Percentiles rank a stretch among this genome's conserved stretches.
Conservation (phyloP, 2,797 vertebrate species). For the Anomalospiza imberbis region DNA sequence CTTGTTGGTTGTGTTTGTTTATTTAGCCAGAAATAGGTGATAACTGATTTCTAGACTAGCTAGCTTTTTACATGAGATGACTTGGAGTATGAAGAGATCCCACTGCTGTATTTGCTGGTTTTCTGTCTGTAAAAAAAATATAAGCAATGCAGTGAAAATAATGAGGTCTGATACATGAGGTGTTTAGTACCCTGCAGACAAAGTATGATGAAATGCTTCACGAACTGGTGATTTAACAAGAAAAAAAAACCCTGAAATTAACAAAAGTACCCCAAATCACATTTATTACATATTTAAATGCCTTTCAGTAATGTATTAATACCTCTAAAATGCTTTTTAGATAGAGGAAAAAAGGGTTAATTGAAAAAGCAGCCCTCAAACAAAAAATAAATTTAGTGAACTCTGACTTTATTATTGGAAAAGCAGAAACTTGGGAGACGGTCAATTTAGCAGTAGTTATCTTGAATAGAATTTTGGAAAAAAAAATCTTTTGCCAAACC, state of each 20-base stretch:
- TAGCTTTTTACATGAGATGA: neutral
- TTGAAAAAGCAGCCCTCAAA: neutral
- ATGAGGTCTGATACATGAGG: neutral
- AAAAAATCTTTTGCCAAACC: neutral
- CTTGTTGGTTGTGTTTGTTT: neutral
- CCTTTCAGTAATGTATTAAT: neutral
- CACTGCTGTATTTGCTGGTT: neutral
- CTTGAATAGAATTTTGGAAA: neutral
- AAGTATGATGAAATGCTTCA: neutral
- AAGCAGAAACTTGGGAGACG: neutral
- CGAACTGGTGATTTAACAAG: neutral
- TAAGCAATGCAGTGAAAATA: neutral
- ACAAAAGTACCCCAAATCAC: neutral
- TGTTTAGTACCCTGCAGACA: neutral
- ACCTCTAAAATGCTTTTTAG: neutral
- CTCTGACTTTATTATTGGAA: neutral
- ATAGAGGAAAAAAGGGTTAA: neutral
- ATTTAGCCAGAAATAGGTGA: neutral
- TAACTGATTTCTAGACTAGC: neutral
- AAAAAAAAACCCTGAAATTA: neutral
- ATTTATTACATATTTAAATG: neutral
- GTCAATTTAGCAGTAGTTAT: neutral
- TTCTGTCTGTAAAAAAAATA: neutral
- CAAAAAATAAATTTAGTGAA: neutral
- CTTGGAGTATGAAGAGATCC: neutral